These are phyloP conservation scores for Heliocidaris erythrogramma DNA, from an alignment of 35 echinoderm and acorn worm genomes.

Conservation along the genomic window DNA sequence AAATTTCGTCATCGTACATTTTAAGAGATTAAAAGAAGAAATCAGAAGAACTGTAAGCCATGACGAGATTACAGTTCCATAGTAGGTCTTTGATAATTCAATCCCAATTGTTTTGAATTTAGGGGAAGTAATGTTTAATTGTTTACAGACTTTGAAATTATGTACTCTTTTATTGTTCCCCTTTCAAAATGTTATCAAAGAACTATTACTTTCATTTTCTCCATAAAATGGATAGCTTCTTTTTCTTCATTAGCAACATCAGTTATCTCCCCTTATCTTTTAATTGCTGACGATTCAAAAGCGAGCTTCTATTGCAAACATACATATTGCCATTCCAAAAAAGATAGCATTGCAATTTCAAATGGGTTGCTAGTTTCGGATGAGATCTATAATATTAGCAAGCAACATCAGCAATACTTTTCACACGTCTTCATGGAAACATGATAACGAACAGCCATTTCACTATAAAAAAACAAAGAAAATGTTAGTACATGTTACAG, in stretches of 20 bases:
- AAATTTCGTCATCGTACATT: conserved; percentile 27
- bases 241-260: background rate
- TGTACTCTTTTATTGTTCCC: no score
- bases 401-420: background rate
- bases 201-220: background rate
- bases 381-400: background rate
- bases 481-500: background rate
- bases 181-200: background rate
- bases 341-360: background rate
- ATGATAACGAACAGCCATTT: background rate
- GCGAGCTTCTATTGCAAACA: background rate
- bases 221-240: background rate
- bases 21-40: background rate
- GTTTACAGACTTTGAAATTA: background rate
- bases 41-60: background rate
- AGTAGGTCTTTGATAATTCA: background rate
- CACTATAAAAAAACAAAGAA: background rate
- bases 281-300: background rate
- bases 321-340: background rate
- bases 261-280: background rate
- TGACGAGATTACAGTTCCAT: background rate
- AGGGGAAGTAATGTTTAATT: background rate
- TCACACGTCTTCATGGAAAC: background rate
- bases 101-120: background rate
- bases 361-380: background rate